Percentiles rank a stretch among this genome's conserved stretches.
Conservation (phyloP, 2,113 vertebrate genomes). For the Mustelus asterias region DNA sequence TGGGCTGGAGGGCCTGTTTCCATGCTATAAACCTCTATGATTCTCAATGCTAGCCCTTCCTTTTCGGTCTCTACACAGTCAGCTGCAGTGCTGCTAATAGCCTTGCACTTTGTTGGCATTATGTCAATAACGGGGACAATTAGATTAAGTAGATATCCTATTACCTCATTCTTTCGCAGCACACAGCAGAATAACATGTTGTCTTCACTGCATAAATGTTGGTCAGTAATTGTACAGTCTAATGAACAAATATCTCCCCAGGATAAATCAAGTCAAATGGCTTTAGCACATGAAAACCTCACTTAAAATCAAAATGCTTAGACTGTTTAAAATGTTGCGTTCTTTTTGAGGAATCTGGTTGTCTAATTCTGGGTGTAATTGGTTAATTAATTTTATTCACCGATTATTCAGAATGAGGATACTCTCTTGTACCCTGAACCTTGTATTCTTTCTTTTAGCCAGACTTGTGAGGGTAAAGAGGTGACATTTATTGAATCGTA, state of each 20-base stretch:
- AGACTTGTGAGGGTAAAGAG: neutral
- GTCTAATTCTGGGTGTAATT: neutral
- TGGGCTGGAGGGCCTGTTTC: too few relatives aligned
- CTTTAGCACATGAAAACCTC: neutral
- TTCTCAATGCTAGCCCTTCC: constrained; percentile 54
- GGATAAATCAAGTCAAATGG: constrained; percentile 34
- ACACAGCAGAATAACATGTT: constrained; percentile 63
- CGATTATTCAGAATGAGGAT: neutral
- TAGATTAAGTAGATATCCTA: constrained; percentile 97
- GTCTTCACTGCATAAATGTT: constrained; percentile 22
- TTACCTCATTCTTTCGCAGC: constrained; percentile 82
- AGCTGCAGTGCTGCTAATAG: constrained; percentile 87
- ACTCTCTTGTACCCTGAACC: neutral
- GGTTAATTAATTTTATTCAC: neutral
- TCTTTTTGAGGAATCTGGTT: constrained; percentile 1
- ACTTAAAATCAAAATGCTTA: neutral
- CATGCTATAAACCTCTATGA: too few relatives aligned
- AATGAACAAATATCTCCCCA: constrained; percentile 30
- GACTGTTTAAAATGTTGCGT: neutral
- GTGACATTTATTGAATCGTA: too few relatives aligned
- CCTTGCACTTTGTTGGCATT: constrained; percentile 94
- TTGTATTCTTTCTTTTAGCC: too few relatives aligned
- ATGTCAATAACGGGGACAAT: constrained; percentile 99
- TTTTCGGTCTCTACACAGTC: constrained; percentile 61
- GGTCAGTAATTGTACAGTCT: constrained; percentile 20